These are phyloP conservation scores for Plemyria rubiginata DNA, from an alignment of 2,888 invertebrate species.

Conservation along the genomic window DNA sequence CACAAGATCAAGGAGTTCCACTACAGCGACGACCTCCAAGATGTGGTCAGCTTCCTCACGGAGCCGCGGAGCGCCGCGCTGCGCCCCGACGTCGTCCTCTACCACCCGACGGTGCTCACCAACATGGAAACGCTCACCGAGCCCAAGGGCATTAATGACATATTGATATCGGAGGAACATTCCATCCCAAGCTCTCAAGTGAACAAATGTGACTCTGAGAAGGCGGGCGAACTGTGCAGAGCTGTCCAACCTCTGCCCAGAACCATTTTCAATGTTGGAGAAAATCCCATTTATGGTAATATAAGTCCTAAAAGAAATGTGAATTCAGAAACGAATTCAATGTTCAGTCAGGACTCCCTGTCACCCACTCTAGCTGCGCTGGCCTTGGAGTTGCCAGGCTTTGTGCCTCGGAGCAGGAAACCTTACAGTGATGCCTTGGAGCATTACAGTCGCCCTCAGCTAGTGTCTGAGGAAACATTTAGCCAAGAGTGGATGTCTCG, in stretches of 20 bases:
- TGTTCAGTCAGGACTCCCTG: constrained; percentile 52
- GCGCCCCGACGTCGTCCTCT: constrained; percentile 72
- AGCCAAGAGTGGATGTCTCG: constrained; percentile 85
- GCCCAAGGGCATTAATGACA: constrained; percentile 57
- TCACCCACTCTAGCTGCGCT: constrained; percentile 78
- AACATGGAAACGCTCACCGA: constrained; percentile 62
- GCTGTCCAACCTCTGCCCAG: constrained; percentile 66
- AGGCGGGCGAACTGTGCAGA: constrained; percentile 67
- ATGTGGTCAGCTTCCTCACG: constrained; percentile 66
- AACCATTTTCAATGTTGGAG: constrained; percentile 52
- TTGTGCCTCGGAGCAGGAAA: constrained; percentile 71
- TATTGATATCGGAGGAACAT: constrained; percentile 56
- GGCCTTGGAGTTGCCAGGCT: constrained; percentile 78
- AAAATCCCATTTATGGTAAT: constrained; percentile 74
- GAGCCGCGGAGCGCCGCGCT: constrained; percentile 63
- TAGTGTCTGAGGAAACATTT: constrained; percentile 82
- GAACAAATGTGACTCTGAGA: constrained; percentile 79
- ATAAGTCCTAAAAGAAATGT: constrained; percentile 57
- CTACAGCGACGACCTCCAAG: constrained; percentile 72
- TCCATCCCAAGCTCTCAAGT: constrained; percentile 51
- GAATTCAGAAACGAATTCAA: constrained; percentile 45
- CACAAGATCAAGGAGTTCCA: constrained; percentile 55
- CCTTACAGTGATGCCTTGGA: constrained; percentile 61
- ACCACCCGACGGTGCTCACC: constrained; percentile 77
- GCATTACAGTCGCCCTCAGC: constrained; percentile 68